phyloP scores from a whole-genome alignment of 2,888 invertebrate genomes.

The Steinernema hermaphroditum region DNA sequence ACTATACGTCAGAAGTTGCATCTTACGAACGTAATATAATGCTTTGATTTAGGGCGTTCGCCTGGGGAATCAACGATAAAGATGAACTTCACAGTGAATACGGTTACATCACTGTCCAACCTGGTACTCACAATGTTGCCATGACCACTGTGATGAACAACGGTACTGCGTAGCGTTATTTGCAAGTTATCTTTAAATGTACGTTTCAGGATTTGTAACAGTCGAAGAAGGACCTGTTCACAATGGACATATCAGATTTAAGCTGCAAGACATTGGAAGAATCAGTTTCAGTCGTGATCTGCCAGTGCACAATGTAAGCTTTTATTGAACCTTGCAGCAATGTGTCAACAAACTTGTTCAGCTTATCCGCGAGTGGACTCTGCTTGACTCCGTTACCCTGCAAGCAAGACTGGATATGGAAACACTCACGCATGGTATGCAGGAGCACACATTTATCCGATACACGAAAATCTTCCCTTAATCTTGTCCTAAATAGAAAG shows the following conservation, averaged over 20 bases:
- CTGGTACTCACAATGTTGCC: constrained; percentile 56
- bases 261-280: constrained; percentile 64
- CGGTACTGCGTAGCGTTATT: constrained; percentile 43
- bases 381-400: constrained; percentile 58
- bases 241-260: constrained; percentile 55
- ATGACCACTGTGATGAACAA: constrained; percentile 66
- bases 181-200: neutral
- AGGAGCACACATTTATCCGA: constrained; percentile 56
- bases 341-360: constrained; percentile 42
- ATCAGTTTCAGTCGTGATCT: constrained; percentile 66
- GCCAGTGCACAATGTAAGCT: constrained; percentile 65
- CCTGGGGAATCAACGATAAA: constrained; percentile 65
- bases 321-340: neutral
- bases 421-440: constrained; percentile 66
- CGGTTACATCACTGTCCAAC: constrained; percentile 63
- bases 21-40: neutral
- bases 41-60: constrained; percentile 56
- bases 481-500: neutral
- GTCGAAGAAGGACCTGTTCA: constrained; percentile 63
- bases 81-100: constrained; percentile 65
- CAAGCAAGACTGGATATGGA: constrained; percentile 65
- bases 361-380: constrained; percentile 64
- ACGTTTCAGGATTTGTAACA: constrained; percentile 60
- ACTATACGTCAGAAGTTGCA: constrained; percentile 61
- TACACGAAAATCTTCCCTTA: constrained; percentile 50